Base-by-base conservation (phyloP, 2,113 vertebrate species). In the Dolichallabes microphthalmus region DNA sequence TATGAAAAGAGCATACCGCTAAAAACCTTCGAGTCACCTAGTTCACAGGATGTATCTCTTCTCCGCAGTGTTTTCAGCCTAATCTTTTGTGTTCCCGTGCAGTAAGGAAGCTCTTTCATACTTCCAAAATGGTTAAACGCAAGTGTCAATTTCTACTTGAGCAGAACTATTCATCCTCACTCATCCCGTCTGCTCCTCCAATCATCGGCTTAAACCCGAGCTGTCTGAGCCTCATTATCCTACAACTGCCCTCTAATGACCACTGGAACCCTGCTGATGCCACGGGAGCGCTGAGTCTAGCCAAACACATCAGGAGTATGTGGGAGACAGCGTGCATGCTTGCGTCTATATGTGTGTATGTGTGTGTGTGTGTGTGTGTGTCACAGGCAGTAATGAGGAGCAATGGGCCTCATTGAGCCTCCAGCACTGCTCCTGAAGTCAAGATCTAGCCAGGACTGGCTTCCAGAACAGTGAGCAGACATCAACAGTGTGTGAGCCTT, bases 301-400 rank as follows among this genome's bases (percentile, higher is more conserved):
- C 86, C 88, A 69, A 84, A 82, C 77, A 64, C 78, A 30, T 80
- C 63, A 78, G 52, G 25, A 57, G 69, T 64, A 39, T 58, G 30
- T 66, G 80, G 71, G 60, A 25, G 79, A 78, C 53, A 35, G 77
- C 60, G 55, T 45, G 45, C 45, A 8, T 45, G 45, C 45, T 8
- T 10, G 22, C 11, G 14, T 55, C 14, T 53, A 12, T 55, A 5
- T 76, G 74, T 17, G 6, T 76, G 22, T 75, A 45, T 75, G 73
- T 74, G 73, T 53, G 73, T 45, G 19, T 74, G 39, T 74, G 19
- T 50, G 45, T 52, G 50, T 55, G 74, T 55, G n/a, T 55, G 80
- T 17, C 45, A 8, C 45, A 45, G 52, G 11, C 71, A 61, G 73
- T 90, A 90, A 90, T 91, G 87, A 91, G 86, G 82, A 89, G 76